These are phyloP conservation scores for Musca vetustissima DNA, from an alignment of 1,140 invertebrate genomes.

Conservation along the genomic window DNA sequence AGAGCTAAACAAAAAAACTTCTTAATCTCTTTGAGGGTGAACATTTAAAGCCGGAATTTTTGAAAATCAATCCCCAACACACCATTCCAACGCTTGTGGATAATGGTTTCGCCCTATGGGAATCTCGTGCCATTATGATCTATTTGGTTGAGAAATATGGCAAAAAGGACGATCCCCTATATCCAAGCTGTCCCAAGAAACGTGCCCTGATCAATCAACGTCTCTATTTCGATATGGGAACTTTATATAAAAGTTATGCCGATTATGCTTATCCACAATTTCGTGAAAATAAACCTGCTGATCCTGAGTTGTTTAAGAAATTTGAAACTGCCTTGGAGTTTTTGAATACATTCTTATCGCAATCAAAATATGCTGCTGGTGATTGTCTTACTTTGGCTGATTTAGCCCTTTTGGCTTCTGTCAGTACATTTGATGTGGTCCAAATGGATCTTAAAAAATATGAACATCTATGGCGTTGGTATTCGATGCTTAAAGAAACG, in stretches of 20 bases:
- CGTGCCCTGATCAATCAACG: constrained; percentile 73
- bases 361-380: constrained; percentile 67
- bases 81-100: constrained; percentile 70
- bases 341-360: constrained; percentile 69
- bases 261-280: constrained; percentile 72
- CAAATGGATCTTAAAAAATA: constrained; percentile 69
- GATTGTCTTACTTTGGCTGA: constrained; percentile 74
- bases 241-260: constrained; percentile 64
- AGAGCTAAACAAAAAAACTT: constrained; percentile 71
- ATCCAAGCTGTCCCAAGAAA: constrained; percentile 68
- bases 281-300: constrained; percentile 65
- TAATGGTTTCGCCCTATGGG: constrained; percentile 66
- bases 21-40: constrained; percentile 66
- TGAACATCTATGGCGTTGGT: constrained; percentile 70
- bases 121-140: constrained; percentile 72
- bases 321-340: constrained; percentile 65
- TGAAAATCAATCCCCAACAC: constrained; percentile 65
- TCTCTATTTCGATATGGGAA: constrained; percentile 73
- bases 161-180: constrained; percentile 65
- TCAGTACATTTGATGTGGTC: constrained; percentile 68
- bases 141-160: constrained; percentile 72
- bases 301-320: constrained; percentile 66
- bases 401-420: constrained; percentile 61
- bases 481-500: constrained; percentile 66
- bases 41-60: constrained; percentile 69